These are phyloP conservation scores for Ardeotis arabs DNA, from an alignment of 2,113 vertebrate genomes.

Conservation along the genomic window DNA sequence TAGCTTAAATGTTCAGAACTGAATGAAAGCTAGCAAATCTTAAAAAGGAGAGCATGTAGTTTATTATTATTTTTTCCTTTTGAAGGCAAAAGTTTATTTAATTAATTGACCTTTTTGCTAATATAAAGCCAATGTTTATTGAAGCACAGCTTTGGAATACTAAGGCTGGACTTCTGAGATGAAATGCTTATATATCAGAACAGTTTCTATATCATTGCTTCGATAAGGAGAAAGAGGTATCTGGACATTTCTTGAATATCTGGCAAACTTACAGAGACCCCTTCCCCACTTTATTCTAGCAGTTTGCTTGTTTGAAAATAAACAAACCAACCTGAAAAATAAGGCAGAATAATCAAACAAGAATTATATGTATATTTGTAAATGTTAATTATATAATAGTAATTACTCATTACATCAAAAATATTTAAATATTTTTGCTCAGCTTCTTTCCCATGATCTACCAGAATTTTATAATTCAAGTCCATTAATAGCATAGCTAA, in stretches of 20 bases:
- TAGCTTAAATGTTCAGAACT: not conserved
- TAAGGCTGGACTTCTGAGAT: not conserved
- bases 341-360: not conserved
- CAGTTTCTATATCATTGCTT: not conserved
- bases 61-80: not conserved
- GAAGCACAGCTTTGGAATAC: not conserved
- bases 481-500: not conserved
- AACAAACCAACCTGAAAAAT: not conserved
- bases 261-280: not conserved
- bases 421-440: not conserved
- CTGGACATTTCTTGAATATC: not conserved
- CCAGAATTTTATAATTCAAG: slow-evolving; percentile 6
- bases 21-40: not conserved
- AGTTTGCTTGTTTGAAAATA: not conserved
- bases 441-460: not conserved
- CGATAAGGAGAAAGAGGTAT: not conserved
- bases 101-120: not conserved
- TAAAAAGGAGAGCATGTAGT: not conserved
- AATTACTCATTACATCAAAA: not conserved
- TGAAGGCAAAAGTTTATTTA: not conserved
- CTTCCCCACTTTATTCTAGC: not conserved
- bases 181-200: not conserved
- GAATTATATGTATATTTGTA: not conserved
- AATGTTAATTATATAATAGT: not conserved
- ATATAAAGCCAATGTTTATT: not conserved